phyloP scores from a whole-genome alignment of 2,113 vertebrate genomes.

The Gasterosteus nipponicus region DNA sequence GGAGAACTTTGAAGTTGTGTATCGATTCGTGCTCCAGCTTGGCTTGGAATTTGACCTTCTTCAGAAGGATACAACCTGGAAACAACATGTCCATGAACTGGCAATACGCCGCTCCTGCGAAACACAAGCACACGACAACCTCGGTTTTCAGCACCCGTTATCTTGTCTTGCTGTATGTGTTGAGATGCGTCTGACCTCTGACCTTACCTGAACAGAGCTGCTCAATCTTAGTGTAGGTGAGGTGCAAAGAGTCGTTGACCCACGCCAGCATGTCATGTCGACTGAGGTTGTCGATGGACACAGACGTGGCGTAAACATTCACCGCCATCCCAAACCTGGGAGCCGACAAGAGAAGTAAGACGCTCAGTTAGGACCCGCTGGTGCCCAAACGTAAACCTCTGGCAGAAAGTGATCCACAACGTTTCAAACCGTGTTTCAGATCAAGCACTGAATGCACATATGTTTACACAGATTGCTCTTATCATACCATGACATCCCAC shows the following conservation, averaged over 20 bases:
- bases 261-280: slow-evolving; percentile 98
- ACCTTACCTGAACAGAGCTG: slow-evolving; percentile 94
- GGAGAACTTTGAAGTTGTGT: slow-evolving; percentile 98
- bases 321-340: slow-evolving; percentile 93
- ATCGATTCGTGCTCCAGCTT: slow-evolving; percentile 97
- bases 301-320: slow-evolving; percentile 97
- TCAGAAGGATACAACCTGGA: slow-evolving; percentile 92
- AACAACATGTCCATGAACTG: slow-evolving; percentile 99
- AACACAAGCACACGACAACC: slow-evolving; percentile 19
- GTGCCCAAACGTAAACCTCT: not conserved
- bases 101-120: slow-evolving; percentile 92
- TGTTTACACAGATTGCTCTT: not conserved
- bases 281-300: slow-evolving; percentile 97
- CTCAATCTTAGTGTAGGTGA: slow-evolving; percentile 97
- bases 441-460: not conserved
- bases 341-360: not conserved
- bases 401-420: not conserved
- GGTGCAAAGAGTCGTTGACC: slow-evolving; percentile 96
- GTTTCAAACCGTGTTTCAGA: not conserved
- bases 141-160: not conserved
- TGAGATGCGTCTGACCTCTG: not conserved
- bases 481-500: too few relatives aligned
- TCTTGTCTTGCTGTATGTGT: not conserved
- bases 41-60: slow-evolving; percentile 98
- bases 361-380: not conserved